Conservation (phyloP, 2,888 invertebrate species). For the Heteromyza rotundicornis region DNA sequence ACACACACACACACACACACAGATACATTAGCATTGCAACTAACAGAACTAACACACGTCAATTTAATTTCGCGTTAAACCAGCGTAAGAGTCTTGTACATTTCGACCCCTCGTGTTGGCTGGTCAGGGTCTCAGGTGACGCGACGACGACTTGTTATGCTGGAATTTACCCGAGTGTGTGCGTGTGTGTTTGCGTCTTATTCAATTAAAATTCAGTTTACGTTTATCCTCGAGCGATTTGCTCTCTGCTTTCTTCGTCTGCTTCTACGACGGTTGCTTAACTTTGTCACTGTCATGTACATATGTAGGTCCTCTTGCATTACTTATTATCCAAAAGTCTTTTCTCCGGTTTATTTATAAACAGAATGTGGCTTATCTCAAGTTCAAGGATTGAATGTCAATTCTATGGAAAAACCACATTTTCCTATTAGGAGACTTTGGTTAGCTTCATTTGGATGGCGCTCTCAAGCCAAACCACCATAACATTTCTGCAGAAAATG, state of each 20-base stretch:
- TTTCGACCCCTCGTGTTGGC: not conserved
- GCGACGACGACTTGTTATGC: not conserved
- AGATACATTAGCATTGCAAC: not conserved
- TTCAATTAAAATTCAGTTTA: constrained; percentile 37
- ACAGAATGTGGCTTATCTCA: not conserved
- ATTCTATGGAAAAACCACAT: not conserved
- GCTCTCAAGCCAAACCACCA: too few species aligned
- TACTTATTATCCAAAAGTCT: too few species aligned
- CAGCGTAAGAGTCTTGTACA: not conserved
- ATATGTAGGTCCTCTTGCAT: too few species aligned
- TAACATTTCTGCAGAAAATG: too few species aligned
- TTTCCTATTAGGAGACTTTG: too few species aligned
- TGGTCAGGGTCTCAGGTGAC: constrained; percentile 3
- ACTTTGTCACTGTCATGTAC: not conserved
- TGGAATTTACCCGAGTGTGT: not conserved
- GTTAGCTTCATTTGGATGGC: too few species aligned
- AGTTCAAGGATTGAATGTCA: constrained; percentile 16
- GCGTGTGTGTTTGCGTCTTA: constrained; percentile 18
- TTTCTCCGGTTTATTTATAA: too few species aligned
- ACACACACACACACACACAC: constrained; percentile 5
- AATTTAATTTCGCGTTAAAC: constrained; percentile 5
- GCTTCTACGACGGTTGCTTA: not conserved
- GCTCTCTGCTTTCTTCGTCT: not conserved
- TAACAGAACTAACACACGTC: not conserved
- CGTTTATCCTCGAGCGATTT: constrained; percentile 25